A percentile compares a stretch with the other conserved stretches of the same genome.
phyloP scores from a whole-genome alignment of 1,140 invertebrate species.

The Drosophila nigromelanica region DNA sequence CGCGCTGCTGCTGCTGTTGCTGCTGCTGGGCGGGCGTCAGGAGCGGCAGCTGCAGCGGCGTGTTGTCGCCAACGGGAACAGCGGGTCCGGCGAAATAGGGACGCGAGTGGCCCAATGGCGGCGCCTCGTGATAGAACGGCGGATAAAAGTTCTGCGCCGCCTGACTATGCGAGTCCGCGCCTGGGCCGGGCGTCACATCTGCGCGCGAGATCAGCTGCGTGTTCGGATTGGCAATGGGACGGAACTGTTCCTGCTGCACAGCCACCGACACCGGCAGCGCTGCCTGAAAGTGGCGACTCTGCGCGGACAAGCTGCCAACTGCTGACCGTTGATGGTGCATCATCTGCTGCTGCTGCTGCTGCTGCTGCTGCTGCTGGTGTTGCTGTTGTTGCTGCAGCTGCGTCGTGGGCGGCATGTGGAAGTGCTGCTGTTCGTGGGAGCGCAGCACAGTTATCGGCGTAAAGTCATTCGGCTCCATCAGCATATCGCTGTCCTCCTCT shows the following conservation, averaged over 20 bases:
- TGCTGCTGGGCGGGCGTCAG: slow-evolving; percentile 42
- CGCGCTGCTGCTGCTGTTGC: slow-evolving; percentile 48
- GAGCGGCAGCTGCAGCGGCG: slow-evolving; percentile 55
- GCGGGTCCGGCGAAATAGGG: slow-evolving; percentile 70
- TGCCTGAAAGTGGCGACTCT: slow-evolving; percentile 45
- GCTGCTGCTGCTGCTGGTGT: slow-evolving; percentile 18
- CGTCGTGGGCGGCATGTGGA: slow-evolving; percentile 72
- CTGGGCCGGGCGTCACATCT: slow-evolving; percentile 28
- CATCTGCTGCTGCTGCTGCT: too few relatives aligned
- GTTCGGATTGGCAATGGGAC: slow-evolving; percentile 60
- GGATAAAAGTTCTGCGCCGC: slow-evolving; percentile 82
- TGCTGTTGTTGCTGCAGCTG: slow-evolving; percentile 48
- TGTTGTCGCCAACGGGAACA: slow-evolving; percentile 21
- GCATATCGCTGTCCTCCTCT: slow-evolving; percentile 80
- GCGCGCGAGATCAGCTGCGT: slow-evolving; percentile 47
- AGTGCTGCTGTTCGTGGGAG: slow-evolving; percentile 75
- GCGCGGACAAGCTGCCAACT: not conserved
- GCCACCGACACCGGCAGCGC: slow-evolving; percentile 16
- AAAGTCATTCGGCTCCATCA: slow-evolving; percentile 83
- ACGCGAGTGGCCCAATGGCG: slow-evolving; percentile 79
- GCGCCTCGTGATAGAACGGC: slow-evolving; percentile 80
- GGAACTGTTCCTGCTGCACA: slow-evolving; percentile 61
- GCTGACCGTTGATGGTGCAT: slow-evolving; percentile 28
- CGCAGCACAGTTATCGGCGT: slow-evolving; percentile 72
- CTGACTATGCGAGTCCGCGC: slow-evolving; percentile 70